Percentiles rank a stretch among this genome's conserved stretches.
phyloP scores from a whole-genome alignment of 2,113 vertebrate genomes.

The Copsychus sechellarum region DNA sequence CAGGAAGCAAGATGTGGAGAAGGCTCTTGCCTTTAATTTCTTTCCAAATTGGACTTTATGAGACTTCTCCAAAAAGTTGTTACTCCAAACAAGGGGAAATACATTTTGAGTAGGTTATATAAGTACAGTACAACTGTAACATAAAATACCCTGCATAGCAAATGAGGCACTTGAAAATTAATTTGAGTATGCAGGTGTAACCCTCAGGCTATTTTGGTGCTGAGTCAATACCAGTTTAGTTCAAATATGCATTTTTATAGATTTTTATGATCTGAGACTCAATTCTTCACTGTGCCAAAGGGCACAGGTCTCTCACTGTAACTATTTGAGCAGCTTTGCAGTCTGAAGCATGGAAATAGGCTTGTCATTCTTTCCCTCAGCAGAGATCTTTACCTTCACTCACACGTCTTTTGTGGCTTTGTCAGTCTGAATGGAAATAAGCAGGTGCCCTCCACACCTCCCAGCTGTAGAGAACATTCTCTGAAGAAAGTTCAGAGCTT shows the following conservation, averaged over 20 bases:
- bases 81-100: slow-evolving; percentile 56
- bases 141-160: slow-evolving; percentile 32
- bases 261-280: slow-evolving; percentile 29
- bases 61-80: slow-evolving; percentile 43
- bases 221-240: slow-evolving; percentile 39
- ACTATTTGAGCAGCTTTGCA: neutral
- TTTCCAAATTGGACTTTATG: slow-evolving; percentile 41
- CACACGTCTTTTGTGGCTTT: neutral
- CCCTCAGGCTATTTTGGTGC: slow-evolving; percentile 57
- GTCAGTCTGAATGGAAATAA: neutral
- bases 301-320: neutral
- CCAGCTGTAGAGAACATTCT: neutral
- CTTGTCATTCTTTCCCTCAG: neutral
- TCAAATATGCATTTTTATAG: slow-evolving; percentile 24
- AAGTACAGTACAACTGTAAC: slow-evolving; percentile 27
- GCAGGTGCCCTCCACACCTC: neutral
- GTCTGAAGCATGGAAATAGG: neutral
- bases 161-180: slow-evolving; percentile 66
- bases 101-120: slow-evolving; percentile 39
- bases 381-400: neutral
- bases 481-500: neutral
- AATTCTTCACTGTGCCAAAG: slow-evolving; percentile 23
- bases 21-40: slow-evolving; percentile 55
- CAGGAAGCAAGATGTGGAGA: slow-evolving; percentile 19
- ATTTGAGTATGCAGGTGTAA: slow-evolving; percentile 67